A percentile compares a stretch with the other conserved stretches of the same genome.
These are phyloP conservation scores for Tyria jacobaeae DNA, from an alignment of 2,888 invertebrate genomes.

Conservation along the genomic window DNA sequence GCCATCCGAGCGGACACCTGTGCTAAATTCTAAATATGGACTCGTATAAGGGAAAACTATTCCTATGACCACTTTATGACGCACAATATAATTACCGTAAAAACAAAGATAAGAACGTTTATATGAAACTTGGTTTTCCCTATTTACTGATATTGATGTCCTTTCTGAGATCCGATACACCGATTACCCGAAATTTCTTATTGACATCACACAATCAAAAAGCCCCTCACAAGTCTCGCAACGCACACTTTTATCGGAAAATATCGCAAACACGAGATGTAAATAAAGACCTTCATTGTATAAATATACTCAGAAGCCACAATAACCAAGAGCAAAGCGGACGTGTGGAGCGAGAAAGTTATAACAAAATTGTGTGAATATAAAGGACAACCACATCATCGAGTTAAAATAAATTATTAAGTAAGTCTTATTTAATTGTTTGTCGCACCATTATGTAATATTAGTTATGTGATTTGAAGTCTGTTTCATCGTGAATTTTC, in stretches of 20 bases:
- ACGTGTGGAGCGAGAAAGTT: constrained; percentile 44
- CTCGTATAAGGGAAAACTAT: not conserved
- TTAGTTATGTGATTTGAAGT: constrained; percentile 5
- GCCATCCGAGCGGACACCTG: too few species aligned
- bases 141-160: not conserved
- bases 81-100: not conserved
- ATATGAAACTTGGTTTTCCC: constrained; percentile 9
- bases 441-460: not conserved
- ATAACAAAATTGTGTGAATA: not conserved
- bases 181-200: constrained; percentile 8
- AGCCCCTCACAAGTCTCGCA: constrained; percentile 40
- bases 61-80: not conserved
- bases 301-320: constrained; percentile 44
- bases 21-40: too few species aligned
- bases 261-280: constrained; percentile 36
- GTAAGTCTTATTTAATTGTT: constrained; percentile 29
- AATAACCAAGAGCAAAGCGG: constrained; percentile 32
- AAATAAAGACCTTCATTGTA: constrained; percentile 46
- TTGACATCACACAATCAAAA: constrained; percentile 32
- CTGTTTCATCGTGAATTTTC: constrained; percentile 9
- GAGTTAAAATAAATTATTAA: constrained; percentile 19
- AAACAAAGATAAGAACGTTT: not conserved
- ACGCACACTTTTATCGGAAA: constrained; percentile 39
- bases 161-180: constrained; percentile 5
- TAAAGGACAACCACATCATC: constrained; percentile 8